phyloP scores from a whole-genome alignment of 2,797 vertebrate species.

The Remorina albescens region DNA sequence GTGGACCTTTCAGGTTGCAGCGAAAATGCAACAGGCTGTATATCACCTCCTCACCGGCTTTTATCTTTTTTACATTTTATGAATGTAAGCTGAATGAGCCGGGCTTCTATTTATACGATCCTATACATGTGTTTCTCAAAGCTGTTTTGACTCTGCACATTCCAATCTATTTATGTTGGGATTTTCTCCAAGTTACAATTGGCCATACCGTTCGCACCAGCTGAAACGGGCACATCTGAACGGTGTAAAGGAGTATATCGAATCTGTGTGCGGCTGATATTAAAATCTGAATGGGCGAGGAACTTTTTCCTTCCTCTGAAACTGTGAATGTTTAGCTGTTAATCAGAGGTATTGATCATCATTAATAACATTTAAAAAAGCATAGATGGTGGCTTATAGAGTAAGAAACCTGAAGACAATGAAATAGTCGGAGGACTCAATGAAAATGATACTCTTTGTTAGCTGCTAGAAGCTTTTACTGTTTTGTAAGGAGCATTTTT shows the following conservation, averaged over 20 bases:
- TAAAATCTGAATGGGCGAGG: neutral
- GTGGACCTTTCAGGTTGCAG: constrained; percentile 61
- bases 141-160: constrained; percentile 78
- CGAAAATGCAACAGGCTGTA: constrained; percentile 61
- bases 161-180: constrained; percentile 76
- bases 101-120: constrained; percentile 76
- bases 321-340: neutral
- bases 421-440: no score
- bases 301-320: no score
- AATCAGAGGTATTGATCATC: neutral
- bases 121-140: constrained; percentile 52
- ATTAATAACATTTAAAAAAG: neutral
- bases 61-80: constrained; percentile 70
- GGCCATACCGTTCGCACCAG: constrained; percentile 25
- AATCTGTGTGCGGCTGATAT: neutral
- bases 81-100: constrained; percentile 73
- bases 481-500: neutral
- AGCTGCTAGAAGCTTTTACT: neutral
- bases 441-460: neutral
- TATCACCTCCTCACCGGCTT: constrained; percentile 62
- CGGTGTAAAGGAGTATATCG: neutral
- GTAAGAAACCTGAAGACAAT: neutral
- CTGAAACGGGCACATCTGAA: constrained; percentile 23
- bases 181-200: constrained; percentile 56
- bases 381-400: no score